Base-by-base conservation (phyloP, 53 echinoderm and acorn worm genomes). In the Actinopyga echinites region DNA sequence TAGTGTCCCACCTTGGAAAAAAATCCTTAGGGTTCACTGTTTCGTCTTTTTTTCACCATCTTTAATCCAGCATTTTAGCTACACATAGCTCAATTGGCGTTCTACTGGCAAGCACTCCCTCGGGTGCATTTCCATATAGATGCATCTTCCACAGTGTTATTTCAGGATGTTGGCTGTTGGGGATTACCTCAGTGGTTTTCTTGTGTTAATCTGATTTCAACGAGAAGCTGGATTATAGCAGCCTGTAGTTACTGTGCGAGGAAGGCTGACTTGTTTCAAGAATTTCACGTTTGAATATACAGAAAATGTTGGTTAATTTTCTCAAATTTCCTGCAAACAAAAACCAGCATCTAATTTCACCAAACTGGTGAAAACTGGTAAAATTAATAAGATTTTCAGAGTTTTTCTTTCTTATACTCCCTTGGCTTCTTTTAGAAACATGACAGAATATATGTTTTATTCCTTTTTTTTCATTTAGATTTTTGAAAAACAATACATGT, bases 41-140 rank as follows among this genome's bases (percentile, higher is more conserved):
- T 44, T 71, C 71, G 42, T 44, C 71, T 44, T 71, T 44, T 71
- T 71, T 40, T 44, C 71, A 71, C 71, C 45, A 71, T 71, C 26
- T 71, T 71, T 71, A 71, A 71, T 71, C 71, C 71, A 71, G 44
- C 71, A 26, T 71, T 71, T 69, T 65, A 24, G 40, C n/a, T 42
- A 71, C 71, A 71, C 42, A 71, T n/a, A 40, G 44, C 71, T 71
- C 71, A 71, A 71, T 71, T 71, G 71, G 71, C 42, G 71, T 71
- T 71, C 71, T 71, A 44, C 71, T 71, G 40, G 71, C 71, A 25
- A 42, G 44, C 40, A 25, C 44, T 71, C 71, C 71, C 71, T 71
- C 71, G 71, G 71, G 71, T 71, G 71, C 32, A 38, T 40, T n/a
- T 71, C 44, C 44, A 71, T 71, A 44, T 71, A 71, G 71, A 71